Evolutionary conservation across 2,113 vertebrate species (phyloP).

Genomic region (Ammodytes dubius): DNA sequence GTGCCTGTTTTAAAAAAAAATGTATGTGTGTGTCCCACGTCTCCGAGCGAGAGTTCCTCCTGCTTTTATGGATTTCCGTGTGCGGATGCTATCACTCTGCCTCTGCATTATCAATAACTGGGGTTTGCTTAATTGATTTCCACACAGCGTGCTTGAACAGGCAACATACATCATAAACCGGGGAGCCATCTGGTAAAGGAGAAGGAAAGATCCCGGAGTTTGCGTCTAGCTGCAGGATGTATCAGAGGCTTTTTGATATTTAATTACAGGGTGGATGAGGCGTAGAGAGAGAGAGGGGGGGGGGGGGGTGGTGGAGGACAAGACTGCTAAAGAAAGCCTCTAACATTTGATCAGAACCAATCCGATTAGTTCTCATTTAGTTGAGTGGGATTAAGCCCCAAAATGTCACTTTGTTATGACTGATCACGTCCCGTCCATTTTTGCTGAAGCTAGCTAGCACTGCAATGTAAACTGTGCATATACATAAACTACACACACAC

Average conservation of each 20-base stretch:
- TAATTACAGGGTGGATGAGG: constrained; percentile 62
- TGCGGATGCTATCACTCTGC: constrained; percentile 69
- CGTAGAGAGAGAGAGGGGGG: constrained; percentile 10
- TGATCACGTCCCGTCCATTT: constrained; percentile 75
- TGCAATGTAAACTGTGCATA: neutral
- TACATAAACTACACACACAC: neutral
- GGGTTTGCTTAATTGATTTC: constrained; percentile 81
- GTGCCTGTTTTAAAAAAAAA: neutral
- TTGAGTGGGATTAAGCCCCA: constrained; percentile 80
- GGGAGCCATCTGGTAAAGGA: constrained; percentile 36
- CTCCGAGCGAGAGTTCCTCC: constrained; percentile 17
- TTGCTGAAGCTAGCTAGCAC: constrained; percentile 27
- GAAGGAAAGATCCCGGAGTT: constrained; percentile 29
- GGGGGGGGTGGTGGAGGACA: neutral
- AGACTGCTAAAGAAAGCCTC: constrained; percentile 52
- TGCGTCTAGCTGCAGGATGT: constrained; percentile 37
- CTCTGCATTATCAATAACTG: constrained; percentile 78
- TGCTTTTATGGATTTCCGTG: constrained; percentile 76
- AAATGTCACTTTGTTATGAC: constrained; percentile 85
- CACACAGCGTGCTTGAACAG: constrained; percentile 68
- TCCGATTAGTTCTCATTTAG: constrained; percentile 83
- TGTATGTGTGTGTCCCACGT: neutral
- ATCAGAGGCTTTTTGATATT: constrained; percentile 59
- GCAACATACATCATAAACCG: constrained; percentile 67
- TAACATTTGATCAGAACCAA: constrained; percentile 82